Evolutionary conservation across 2,888 invertebrate species (phyloP).

Genomic region (Lottia scabra): DNA sequence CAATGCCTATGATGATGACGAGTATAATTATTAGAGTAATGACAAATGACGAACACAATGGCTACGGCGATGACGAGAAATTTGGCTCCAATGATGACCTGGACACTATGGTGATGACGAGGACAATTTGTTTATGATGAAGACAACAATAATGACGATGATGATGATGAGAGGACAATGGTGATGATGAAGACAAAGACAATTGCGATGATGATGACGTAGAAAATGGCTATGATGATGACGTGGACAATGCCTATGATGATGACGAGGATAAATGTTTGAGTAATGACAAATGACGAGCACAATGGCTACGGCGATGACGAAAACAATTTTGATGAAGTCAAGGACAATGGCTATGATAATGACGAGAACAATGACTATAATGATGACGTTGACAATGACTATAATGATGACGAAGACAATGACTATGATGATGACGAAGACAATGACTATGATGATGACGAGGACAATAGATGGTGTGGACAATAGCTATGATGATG

Average conservation of each 20-base stretch:
- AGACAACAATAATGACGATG: conserved; percentile 40
- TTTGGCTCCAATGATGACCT: no score
- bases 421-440: conserved; percentile 53
- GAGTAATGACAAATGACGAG: no score
- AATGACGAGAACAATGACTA: conserved; percentile 44
- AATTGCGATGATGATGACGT: no score
- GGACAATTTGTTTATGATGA: conserved; percentile 37
- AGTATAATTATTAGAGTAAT: no score
- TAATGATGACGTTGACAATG: conserved; percentile 49
- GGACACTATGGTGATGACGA: conserved; percentile 57
- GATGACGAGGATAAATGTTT: no score
- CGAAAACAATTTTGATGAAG: conserved; percentile 39
- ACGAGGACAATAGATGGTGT: conserved; percentile 44
- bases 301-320: conserved; percentile 53
- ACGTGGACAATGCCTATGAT: conserved; percentile 41
- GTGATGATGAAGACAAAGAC: no score
- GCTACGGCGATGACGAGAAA: conserved; percentile 28
- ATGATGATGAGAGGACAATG: conserved; percentile 49
- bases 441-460: conserved; percentile 37
- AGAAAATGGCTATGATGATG: conserved; percentile 11
- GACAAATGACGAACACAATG: no score
- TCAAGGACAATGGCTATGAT: conserved; percentile 43
- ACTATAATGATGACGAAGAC: conserved; percentile 54
- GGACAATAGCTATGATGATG: conserved; percentile 42
- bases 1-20: no score